Percentiles rank a stretch among this genome's conserved stretches.
phyloP scores from a whole-genome alignment of 1,140 invertebrate species.

The Danaus melanippus region DNA sequence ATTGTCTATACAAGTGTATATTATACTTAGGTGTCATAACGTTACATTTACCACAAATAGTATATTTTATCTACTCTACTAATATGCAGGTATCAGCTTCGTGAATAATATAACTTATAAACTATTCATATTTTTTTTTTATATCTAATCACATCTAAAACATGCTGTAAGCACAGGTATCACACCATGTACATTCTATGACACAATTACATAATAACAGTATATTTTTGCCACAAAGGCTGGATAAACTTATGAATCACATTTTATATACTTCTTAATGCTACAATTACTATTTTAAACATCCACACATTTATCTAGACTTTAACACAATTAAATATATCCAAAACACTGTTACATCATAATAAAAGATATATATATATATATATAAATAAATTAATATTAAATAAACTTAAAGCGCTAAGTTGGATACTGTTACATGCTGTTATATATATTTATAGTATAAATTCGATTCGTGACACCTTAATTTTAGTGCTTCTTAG shows the following conservation, averaged over 20 bases:
- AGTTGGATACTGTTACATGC: conserved; percentile 1
- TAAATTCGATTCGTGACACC: conserved; percentile 28
- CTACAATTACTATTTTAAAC: conserved; percentile 26
- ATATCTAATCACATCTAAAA: conserved; percentile 34
- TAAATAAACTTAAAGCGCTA: conserved; percentile 16
- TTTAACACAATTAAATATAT: conserved; percentile 19
- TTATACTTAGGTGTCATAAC: conserved; percentile 25
- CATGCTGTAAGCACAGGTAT: conserved; percentile 32
- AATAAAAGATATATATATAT: conserved; percentile 13
- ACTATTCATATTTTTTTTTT: conserved; percentile 18
- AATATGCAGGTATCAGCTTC: conserved; percentile 41
- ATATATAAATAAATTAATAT: conserved; percentile 9
- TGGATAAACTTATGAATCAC: conserved; percentile 56
- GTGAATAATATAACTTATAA: conserved; percentile 38
- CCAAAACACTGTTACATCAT: conserved; percentile 13
- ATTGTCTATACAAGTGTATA: conserved; percentile 29
- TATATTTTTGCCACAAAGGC: conserved; percentile 24
- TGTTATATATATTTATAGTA: conserved; percentile 16
- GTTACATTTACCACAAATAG: conserved; percentile 22
- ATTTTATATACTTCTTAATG: conserved; percentile 44
- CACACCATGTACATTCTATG: conserved; percentile 27
- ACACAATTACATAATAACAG: conserved; percentile 27
- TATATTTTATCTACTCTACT: conserved; percentile 43
- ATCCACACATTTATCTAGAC: conserved; percentile 31
- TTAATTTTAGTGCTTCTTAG: not conserved